These are phyloP conservation scores for Ametastegia equiseti DNA, from an alignment of 2,888 invertebrate genomes.

Conservation along the genomic window DNA sequence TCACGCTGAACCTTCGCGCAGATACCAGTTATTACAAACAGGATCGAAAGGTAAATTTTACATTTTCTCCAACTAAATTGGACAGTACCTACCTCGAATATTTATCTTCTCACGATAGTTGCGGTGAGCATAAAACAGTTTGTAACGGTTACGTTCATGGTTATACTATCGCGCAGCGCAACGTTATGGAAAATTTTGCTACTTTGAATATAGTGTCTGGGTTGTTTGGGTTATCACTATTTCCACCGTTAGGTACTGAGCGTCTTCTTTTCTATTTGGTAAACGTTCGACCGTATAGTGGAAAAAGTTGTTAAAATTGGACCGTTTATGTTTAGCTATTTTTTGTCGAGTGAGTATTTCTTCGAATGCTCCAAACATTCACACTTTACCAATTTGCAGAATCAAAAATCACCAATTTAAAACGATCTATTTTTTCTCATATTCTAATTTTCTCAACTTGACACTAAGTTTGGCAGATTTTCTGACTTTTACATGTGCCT, in stretches of 20 bases:
- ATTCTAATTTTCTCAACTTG: too few relatives aligned
- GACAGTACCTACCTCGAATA: background rate
- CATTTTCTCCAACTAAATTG: background rate
- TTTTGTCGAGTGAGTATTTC: too few relatives aligned
- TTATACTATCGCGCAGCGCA: background rate
- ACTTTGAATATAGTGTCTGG: background rate
- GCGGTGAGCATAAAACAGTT: background rate
- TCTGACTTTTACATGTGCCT: too few relatives aligned
- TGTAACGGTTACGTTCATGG: background rate
- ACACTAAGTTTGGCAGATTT: too few relatives aligned
- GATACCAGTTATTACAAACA: background rate
- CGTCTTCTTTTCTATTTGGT: too few relatives aligned
- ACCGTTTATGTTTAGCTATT: too few relatives aligned
- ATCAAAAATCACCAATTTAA: too few relatives aligned
- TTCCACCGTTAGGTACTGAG: background rate
- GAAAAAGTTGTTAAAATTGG: too few relatives aligned
- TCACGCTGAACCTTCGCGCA: background rate
- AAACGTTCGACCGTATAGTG: too few relatives aligned
- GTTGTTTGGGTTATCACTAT: background rate
- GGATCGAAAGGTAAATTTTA: background rate
- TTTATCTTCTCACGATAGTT: background rate
- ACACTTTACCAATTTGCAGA: too few relatives aligned
- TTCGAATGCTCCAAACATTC: too few relatives aligned
- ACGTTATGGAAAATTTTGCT: background rate
- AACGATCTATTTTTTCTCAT: too few relatives aligned